Percentiles rank a stretch among this genome's conserved stretches.
phyloP scores from a whole-genome alignment of 2,797 vertebrate species.

The Adrianichthys oophorus region DNA sequence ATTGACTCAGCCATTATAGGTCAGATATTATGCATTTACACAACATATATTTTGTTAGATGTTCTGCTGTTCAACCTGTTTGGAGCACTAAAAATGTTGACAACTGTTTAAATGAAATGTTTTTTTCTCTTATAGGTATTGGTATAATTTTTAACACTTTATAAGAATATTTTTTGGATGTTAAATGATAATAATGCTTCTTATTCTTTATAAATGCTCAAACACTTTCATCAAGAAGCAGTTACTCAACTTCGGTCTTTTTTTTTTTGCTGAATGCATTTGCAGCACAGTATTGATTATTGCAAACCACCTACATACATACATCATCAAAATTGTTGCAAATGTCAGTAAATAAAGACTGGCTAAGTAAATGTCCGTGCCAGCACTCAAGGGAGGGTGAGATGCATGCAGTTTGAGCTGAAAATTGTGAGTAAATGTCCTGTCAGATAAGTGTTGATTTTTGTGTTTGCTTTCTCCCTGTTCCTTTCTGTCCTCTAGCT shows the following conservation, averaged over 20 bases:
- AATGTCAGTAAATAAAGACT: conserved; percentile 45
- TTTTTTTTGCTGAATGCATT: conserved; percentile 45
- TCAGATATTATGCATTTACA: too few relatives aligned
- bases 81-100: too few relatives aligned
- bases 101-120: too few relatives aligned
- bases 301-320: conserved; percentile 44
- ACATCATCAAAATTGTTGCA: conserved; percentile 28
- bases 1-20: too few relatives aligned
- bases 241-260: conserved; percentile 38
- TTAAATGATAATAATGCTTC: too few relatives aligned
- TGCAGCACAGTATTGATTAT: conserved; percentile 35
- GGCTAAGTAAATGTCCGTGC: conserved; percentile 38
- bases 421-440: conserved; percentile 64
- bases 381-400: conserved; percentile 38
- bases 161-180: too few relatives aligned
- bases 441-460: conserved; percentile 68
- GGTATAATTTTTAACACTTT: too few relatives aligned
- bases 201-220: conserved; percentile 33
- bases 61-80: too few relatives aligned
- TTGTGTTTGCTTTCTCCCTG: conserved; percentile 41
- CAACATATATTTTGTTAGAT: too few relatives aligned
- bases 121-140: too few relatives aligned
- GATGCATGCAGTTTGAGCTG: conserved; percentile 48
- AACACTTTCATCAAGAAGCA: conserved; percentile 42
- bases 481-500: conserved; percentile 67